phyloP scores from a whole-genome alignment of 2,113 vertebrate genomes.

The Martes martes region DNA sequence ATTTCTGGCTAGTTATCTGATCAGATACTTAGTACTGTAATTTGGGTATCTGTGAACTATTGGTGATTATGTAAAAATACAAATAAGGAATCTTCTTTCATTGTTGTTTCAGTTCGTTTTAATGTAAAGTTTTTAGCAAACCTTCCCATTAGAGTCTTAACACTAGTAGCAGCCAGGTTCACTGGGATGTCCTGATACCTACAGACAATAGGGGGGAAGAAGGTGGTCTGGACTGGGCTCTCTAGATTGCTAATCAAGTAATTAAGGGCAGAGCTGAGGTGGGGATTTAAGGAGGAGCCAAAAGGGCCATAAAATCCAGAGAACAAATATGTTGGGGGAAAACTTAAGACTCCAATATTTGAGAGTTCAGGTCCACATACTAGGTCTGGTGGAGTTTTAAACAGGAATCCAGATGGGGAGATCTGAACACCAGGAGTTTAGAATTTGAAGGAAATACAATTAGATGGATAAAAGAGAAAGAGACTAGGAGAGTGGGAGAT shows the following conservation, averaged over 20 bases:
- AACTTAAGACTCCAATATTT: not conserved
- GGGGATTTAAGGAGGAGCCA: not conserved
- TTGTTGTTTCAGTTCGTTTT: slow-evolving; percentile 9
- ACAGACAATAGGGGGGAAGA: not conserved
- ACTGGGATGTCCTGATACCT: not conserved
- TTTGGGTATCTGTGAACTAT: slow-evolving; percentile 39
- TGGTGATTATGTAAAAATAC: slow-evolving; percentile 36
- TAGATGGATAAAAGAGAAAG: not conserved
- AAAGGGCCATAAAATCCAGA: not conserved
- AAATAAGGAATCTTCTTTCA: not conserved
- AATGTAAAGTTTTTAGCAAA: not conserved
- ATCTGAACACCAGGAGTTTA: not conserved
- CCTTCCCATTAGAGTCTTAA: not conserved
- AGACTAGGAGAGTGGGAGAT: not conserved
- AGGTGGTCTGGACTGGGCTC: not conserved
- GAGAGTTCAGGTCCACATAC: not conserved
- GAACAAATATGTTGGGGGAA: not conserved
- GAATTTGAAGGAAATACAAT: not conserved
- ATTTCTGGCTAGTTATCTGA: slow-evolving; percentile 6
- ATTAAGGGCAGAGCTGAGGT: not conserved
- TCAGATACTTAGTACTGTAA: slow-evolving; percentile 26
- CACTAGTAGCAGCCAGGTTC: not conserved
- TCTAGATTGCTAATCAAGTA: slow-evolving; percentile 15
- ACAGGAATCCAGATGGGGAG: not conserved
- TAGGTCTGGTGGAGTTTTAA: not conserved